Percentiles rank a stretch among this genome's conserved stretches.
Evolutionary conservation across 2,888 invertebrate species (phyloP).

Genomic region (Plagodis dolabraria): DNA sequence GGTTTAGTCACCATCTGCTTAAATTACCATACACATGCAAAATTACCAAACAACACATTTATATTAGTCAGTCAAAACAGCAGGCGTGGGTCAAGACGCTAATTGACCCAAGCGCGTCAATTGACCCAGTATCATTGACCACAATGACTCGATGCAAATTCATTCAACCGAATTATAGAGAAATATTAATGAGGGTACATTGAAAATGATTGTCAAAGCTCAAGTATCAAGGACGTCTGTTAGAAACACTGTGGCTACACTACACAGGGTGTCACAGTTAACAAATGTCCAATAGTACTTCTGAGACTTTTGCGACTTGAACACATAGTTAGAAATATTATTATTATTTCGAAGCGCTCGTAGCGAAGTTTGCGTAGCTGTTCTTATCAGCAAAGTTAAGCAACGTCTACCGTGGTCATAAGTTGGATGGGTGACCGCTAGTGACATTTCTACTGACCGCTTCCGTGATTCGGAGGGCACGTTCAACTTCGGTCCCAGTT

Average conservation of each 20-base stretch:
- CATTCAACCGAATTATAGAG: conserved; percentile 41
- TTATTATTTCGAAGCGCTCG: no score
- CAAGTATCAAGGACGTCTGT: conserved; percentile 38
- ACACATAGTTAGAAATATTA: no score
- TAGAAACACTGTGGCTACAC: conserved; percentile 4
- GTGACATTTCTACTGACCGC: no score
- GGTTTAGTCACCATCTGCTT: no score
- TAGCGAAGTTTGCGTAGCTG: no score
- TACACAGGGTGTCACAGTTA: not conserved
- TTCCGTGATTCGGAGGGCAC: no score
- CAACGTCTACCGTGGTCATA: no score
- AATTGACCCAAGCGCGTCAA: conserved; percentile 23
- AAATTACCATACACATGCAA: not conserved
- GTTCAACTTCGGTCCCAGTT: no score
- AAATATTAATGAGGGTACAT: conserved; percentile 28
- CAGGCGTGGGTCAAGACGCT: conserved; percentile 8
- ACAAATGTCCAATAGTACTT: no score
- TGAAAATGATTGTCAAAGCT: conserved; percentile 36
- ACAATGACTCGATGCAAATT: conserved; percentile 33
- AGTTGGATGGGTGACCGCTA: no score
- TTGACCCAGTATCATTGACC: conserved; percentile 39
- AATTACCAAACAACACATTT: not conserved
- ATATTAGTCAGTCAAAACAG: conserved; percentile 20
- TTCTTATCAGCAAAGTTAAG: no score
- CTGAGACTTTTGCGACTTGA: no score